Evolutionary conservation across 1,140 invertebrate species (phyloP), one percentile per base, ranked within the genome.

Genomic region (Lamellibrachia luymesi): DNA sequence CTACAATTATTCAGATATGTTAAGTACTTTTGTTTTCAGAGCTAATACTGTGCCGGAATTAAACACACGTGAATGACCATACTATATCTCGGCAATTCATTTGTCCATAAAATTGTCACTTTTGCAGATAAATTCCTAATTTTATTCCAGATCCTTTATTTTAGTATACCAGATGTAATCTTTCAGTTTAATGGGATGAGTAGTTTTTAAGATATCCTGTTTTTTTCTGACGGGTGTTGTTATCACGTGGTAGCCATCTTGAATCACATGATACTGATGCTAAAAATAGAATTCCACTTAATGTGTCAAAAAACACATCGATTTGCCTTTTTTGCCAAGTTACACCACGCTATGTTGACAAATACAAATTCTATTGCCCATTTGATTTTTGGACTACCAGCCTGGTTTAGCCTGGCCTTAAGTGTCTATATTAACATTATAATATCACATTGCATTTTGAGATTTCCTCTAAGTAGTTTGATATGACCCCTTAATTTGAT

Each of bases 221-320:
- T 91, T n/a, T 91, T 80, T 80, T 8, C n/a, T n/a, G n/a, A 91
- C 0, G 27, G 90, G 27, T 91, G 2, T 91, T 91, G 50, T 91
- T 91, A 91, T 91, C 10, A 91, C 90, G 27, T 27, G 90, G 8
- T 27, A 4, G 90, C 90, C 50, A n/a, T 91, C 90, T 91, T 91
- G 90, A 91, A 91, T 91, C 90, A 91, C 50, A 51, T 91, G 90
- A 91, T 91, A 91, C 49, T 91, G 90, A 91, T 91, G 90, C 90
- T 91, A 91, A 91, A 51, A 91, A 91, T 91, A 91, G 22, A 91
- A 91, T 91, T 91, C 25, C 90, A 38, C 90, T 50, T 91, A 51
- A 91, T 25, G 4, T 50, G 0, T 91, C 22, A 91, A 91, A 91
- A 50, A 27, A 90, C 25, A 91, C 50, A 49, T 50, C 5, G 17